Evolutionary conservation across 2,113 vertebrate genomes (phyloP), one percentile per base, ranked within the genome.

Genomic region (Electrona antarctica): DNA sequence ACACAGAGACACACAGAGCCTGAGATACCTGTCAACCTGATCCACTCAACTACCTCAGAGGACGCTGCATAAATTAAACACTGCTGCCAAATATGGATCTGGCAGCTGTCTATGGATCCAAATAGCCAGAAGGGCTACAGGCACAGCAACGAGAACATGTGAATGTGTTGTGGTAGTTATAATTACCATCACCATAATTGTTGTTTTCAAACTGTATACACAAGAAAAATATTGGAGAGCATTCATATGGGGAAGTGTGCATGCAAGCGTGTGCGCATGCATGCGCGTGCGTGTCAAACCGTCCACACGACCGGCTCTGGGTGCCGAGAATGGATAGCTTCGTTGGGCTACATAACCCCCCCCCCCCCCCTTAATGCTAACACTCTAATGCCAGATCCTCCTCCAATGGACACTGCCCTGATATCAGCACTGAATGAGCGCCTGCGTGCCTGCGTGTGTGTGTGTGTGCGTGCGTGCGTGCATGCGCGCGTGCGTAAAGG

Each of bases 401-500:
- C 29, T 33, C 33, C 33, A 41, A 41, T 41, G 33, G 5, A 3
- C 3, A 41, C 33, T 41, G 33, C 5, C 33, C 33, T 41, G 33
- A 41, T 41, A 41, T 21, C 21, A 21, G 21, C 33, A 41, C 33
- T 41, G 33, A 41, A 41, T 21, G 21, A 21, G 21, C 21, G 21
- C n/a, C n/a, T 21, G 21, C 21, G 21, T 21, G 21, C 21, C 1
- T 21, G 21, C 21, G 21, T 21, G 21, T 2, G 21, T 21, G 21
- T 21, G 7, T 1, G 0, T 29, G 51, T 51, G 14, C 6, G 29
- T 71, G 46, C 45, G n/a, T 52, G 64, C 47, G 61, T 15, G 73
- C 58, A 57, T 73, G 71, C 56, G 55, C 67, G 41, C 48, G 8
- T 60, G 4, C 57, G 69, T 78, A 93, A 98, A 98, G 97, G 97